These are phyloP conservation scores for Pleuronectes platessa DNA, from an alignment of 2,113 vertebrate species.

Conservation along the genomic window DNA sequence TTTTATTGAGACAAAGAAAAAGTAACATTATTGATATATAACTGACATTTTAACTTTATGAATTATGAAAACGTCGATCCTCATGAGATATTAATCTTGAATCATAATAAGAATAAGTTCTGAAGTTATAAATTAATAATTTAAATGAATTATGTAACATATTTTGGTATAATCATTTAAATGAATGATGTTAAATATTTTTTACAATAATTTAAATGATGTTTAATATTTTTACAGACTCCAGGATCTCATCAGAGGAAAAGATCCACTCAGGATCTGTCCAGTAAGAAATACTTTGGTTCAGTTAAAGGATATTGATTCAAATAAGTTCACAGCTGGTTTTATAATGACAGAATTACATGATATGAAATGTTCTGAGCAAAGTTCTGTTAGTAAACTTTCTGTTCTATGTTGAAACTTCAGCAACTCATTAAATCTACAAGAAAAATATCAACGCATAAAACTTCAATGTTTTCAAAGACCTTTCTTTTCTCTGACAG, in stretches of 20 bases:
- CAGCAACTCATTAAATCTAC: not conserved
- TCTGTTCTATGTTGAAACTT: too few relatives aligned
- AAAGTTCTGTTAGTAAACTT: too few relatives aligned
- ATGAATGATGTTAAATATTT: not conserved
- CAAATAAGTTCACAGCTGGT: not conserved
- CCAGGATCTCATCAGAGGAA: constrained; percentile 71
- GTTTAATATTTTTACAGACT: constrained; percentile 48
- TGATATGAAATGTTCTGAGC: too few relatives aligned
- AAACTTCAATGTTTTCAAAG: not conserved
- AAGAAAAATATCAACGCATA: not conserved
- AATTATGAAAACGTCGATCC: too few relatives aligned
- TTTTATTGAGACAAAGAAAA: too few relatives aligned
- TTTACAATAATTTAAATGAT: constrained; percentile 28
- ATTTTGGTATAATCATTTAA: not conserved
- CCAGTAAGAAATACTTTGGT: constrained; percentile 50
- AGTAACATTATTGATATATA: too few relatives aligned
- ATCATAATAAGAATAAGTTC: too few relatives aligned
- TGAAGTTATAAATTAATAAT: too few relatives aligned
- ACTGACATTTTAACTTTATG: too few relatives aligned
- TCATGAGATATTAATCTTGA: too few relatives aligned
- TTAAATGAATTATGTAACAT: not conserved
- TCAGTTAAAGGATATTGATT: not conserved
- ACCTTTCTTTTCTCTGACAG: constrained; percentile 40
- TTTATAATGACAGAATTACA: not conserved
- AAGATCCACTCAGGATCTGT: constrained; percentile 57